These are phyloP conservation scores for Macropis europaea DNA, from an alignment of 2,888 invertebrate genomes.

Conservation along the genomic window DNA sequence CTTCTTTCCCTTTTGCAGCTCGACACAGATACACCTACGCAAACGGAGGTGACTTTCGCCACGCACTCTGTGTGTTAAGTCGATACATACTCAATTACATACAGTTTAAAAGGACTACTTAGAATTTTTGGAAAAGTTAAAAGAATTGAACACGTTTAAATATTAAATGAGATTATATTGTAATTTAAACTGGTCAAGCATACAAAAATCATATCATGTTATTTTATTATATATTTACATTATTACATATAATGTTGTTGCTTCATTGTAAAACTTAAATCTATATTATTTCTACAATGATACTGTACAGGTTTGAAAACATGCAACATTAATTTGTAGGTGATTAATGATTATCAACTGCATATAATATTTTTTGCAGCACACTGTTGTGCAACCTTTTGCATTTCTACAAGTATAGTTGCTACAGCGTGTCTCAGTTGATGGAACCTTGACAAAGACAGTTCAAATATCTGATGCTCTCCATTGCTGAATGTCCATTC, in stretches of 20 bases:
- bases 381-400: constrained; percentile 79
- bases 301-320: not conserved
- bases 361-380: constrained; percentile 75
- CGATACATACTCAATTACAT: not conserved
- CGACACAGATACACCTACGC: constrained; percentile 7
- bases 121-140: not conserved
- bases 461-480: constrained; percentile 80
- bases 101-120: no score
- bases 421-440: constrained; percentile 81
- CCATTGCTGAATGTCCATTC: constrained; percentile 81
- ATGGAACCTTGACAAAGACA: constrained; percentile 81
- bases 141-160: not conserved
- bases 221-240: constrained; percentile 10
- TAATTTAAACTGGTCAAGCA: not conserved
- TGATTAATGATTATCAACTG: constrained; percentile 24
- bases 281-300: constrained; percentile 9
- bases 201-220: not conserved
- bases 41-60: not conserved
- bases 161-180: not conserved
- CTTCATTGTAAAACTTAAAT: constrained; percentile 1
- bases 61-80: not conserved
- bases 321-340: not conserved
- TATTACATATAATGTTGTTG: not conserved
- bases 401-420: constrained; percentile 80
- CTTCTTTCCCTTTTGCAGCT: not conserved